Percentiles rank a stretch among this genome's conserved stretches.
These are phyloP conservation scores for Colaptes auratus DNA, from an alignment of 2,113 vertebrate genomes.

Conservation along the genomic window DNA sequence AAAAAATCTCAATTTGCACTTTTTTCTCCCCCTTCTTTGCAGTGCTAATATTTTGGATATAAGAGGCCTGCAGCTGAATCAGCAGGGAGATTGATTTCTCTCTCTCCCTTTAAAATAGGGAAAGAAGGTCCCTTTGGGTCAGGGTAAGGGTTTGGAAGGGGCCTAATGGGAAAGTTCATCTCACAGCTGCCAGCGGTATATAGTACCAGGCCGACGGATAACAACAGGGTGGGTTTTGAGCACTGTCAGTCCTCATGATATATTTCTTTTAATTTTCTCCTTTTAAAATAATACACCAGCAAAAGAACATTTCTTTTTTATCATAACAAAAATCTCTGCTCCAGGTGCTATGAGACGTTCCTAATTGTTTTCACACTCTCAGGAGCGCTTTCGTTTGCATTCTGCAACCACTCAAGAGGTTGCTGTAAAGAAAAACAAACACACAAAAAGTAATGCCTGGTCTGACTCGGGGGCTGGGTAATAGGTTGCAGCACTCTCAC, in stretches of 20 bases:
- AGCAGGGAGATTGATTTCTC: conserved; percentile 46
- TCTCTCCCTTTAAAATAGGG: conserved; percentile 56
- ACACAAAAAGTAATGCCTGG: neutral
- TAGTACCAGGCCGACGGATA: conserved; percentile 58
- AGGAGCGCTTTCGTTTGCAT: conserved; percentile 49
- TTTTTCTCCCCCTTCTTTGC: conserved; percentile 16
- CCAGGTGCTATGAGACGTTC: conserved; percentile 60
- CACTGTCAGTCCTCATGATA: conserved; percentile 70
- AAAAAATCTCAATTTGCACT: conserved; percentile 27
- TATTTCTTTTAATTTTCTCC: conserved; percentile 73
- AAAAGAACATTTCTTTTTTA: conserved; percentile 70
- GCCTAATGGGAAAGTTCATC: conserved; percentile 62
- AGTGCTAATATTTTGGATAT: conserved; percentile 57
- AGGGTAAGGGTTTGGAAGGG: conserved; percentile 62
- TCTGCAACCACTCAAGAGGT: conserved; percentile 66
- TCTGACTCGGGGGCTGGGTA: conserved; percentile 21
- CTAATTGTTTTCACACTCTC: conserved; percentile 71
- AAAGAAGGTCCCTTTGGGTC: conserved; percentile 54
- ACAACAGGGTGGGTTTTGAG: conserved; percentile 81
- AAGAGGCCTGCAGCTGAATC: conserved; percentile 43
- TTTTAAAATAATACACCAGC: conserved; percentile 72
- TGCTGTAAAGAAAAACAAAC: conserved; percentile 57
- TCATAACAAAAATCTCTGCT: conserved; percentile 71
- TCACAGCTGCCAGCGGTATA: conserved; percentile 55
- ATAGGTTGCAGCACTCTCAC: conserved; percentile 55